These are phyloP conservation scores for Eospalax fontanierii DNA, from an alignment of 2,797 vertebrate species.

Conservation along the genomic window DNA sequence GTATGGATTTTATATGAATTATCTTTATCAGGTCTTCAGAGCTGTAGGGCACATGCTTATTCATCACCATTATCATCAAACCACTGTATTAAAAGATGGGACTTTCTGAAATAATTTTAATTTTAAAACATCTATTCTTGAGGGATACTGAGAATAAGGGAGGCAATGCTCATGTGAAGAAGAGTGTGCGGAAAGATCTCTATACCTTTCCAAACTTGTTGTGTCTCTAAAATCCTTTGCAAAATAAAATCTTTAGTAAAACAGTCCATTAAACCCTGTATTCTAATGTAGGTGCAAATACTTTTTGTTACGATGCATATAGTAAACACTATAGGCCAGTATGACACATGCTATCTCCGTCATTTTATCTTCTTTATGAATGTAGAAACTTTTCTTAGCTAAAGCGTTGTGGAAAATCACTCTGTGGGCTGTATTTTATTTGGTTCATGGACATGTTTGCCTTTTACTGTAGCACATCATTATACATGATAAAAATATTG, in stretches of 20 bases:
- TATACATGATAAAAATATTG: constrained; percentile 1
- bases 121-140: not conserved
- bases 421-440: not conserved
- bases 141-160: not conserved
- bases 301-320: constrained; percentile 23
- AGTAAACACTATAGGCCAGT: not conserved
- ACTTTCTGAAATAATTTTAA: constrained; percentile 41
- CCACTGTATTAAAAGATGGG: not conserved
- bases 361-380: constrained; percentile 9
- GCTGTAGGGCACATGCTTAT: constrained; percentile 69
- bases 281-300: not conserved
- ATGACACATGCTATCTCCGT: not conserved
- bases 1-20: constrained; percentile 81
- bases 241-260: constrained; percentile 42
- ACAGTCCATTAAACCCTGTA: not conserved
- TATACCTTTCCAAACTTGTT: not conserved
- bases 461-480: not conserved
- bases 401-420: not conserved
- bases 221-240: not conserved
- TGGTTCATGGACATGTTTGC: not conserved
- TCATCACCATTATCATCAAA: constrained; percentile 48
- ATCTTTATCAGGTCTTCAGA: constrained; percentile 57
- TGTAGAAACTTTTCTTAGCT: not conserved
- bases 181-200: not conserved
- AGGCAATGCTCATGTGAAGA: not conserved